Percentiles rank a stretch among this genome's conserved stretches.
Evolutionary conservation across 1,140 invertebrate genomes (phyloP).

Genomic region (Arctopsyche grandis): DNA sequence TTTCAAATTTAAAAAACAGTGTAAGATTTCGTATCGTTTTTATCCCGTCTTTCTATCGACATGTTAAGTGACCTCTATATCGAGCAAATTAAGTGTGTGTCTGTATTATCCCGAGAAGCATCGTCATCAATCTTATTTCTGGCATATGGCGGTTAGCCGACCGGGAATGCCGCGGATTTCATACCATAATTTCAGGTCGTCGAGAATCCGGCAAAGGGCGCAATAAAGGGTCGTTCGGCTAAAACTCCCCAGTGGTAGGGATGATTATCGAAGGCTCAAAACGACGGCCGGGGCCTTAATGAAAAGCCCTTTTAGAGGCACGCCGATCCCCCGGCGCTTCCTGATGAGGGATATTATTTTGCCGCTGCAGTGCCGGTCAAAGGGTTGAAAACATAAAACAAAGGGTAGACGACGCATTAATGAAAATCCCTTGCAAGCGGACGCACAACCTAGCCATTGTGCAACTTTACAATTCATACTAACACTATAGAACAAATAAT

Average conservation of each 20-base stretch:
- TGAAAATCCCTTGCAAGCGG: constrained; percentile 25
- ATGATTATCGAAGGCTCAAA: constrained; percentile 15
- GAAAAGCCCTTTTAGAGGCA: constrained; percentile 12
- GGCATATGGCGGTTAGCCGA: not conserved
- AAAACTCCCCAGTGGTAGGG: not conserved
- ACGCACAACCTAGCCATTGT: not conserved
- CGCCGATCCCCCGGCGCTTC: not conserved
- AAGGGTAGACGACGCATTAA: constrained; percentile 1
- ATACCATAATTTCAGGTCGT: not conserved
- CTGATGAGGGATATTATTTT: constrained; percentile 5
- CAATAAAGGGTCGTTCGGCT: not conserved
- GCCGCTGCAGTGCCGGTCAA: constrained; percentile 18
- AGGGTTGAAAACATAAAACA: constrained; percentile 14
- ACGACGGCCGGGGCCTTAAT: not conserved
- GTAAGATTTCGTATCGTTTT: too few species aligned
- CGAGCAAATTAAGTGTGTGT: too few species aligned
- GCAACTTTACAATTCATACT: not conserved
- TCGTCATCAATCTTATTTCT: too few species aligned
- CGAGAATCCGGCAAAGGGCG: not conserved
- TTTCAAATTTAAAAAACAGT: too few species aligned
- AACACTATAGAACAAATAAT: too few species aligned
- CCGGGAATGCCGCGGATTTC: not conserved
- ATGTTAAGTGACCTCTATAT: too few species aligned
- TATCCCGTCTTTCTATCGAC: too few species aligned
- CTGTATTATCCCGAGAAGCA: too few species aligned